Percentiles rank a stretch among this genome's conserved stretches.
Conservation (phyloP, 2,113 vertebrate species). For the Craseonycteris thonglongyai region DNA sequence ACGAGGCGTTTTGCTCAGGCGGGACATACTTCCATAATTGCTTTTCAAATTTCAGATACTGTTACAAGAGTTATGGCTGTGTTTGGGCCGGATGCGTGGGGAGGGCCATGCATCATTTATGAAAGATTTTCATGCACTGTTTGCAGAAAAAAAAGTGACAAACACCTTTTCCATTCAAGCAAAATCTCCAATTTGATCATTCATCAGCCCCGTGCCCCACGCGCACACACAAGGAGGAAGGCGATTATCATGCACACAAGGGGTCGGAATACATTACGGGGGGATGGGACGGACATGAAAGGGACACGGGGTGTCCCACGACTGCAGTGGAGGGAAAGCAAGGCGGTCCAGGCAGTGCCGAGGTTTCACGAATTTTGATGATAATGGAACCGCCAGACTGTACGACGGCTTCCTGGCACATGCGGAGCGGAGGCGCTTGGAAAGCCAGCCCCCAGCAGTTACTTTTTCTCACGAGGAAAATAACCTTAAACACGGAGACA, state of each 20-base stretch:
- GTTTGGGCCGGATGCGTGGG: conserved; percentile 57
- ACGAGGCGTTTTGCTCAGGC: conserved; percentile 73
- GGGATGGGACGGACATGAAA: not conserved
- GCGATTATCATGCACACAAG: not conserved
- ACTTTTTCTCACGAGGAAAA: not conserved
- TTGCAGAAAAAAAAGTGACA: conserved; percentile 67
- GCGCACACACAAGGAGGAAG: not conserved
- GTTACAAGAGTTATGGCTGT: conserved; percentile 77
- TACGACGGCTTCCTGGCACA: not conserved
- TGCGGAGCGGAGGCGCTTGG: not conserved
- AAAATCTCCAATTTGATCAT: conserved; percentile 71
- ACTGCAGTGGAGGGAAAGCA: not conserved
- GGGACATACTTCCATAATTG: conserved; percentile 80
- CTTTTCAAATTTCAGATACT: conserved; percentile 81
- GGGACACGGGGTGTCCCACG: rapidly evolving
- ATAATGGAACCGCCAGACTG: not conserved
- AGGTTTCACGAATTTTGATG: not conserved
- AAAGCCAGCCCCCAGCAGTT: not conserved
- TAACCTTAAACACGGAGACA: not conserved
- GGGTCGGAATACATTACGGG: not conserved
- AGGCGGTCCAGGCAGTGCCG: not conserved
- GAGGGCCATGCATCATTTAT: conserved; percentile 75
- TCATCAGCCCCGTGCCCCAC: conserved; percentile 48
- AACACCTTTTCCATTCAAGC: conserved; percentile 69
- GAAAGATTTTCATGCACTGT: conserved; percentile 69